Base-by-base conservation (phyloP, 2,888 invertebrate genomes). In the Fissipunctia ypsillon region DNA sequence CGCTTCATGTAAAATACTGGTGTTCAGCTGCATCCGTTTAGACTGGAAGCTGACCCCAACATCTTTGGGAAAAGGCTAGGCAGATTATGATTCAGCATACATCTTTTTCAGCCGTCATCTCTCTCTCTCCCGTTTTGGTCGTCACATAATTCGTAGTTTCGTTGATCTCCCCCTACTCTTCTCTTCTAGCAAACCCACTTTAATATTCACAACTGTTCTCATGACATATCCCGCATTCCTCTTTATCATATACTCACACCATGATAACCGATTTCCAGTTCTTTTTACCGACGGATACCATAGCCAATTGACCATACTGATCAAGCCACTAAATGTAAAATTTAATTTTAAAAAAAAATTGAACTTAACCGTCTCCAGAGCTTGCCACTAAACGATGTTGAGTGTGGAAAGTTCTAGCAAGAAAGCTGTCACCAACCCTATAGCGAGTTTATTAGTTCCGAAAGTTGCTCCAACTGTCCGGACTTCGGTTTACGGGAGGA, bases 361-460 rank as follows among this genome's bases (percentile, higher is more conserved):
- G 4, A 45, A 43, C 35, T 31, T 41, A 66, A 31, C 22, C n/a
- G 9, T 50, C 35, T 25, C 28, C 16, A 64, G 28, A 68, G 41
- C 45, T 70, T n/a, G 38, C 31, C 28, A 45, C 60, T 72, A n/a
- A 50, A 65, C 31, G 48, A n/a, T 45, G 43, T 19, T 31, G 28
- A 14, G 41, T 41, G 12, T 45, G 25, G 19, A 52, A 65, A 84
- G 59, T 68, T 61, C 45, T 35, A 38, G 57, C 41, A 52, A 73
- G 84, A 80, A 75, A 65, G 74, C 68, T 69, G 84, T 69, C 67
- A 43, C 60, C 84, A 68, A 38, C 59, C 25, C 50, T 56, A 68
- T 69, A 73, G 64, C 45, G 56, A 41, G n/a, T 54, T 80, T 80
- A 80, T 80, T 69, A 84, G 74, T 69, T 73, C 45, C 45, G 48